Evolutionary conservation across 2,888 invertebrate genomes (phyloP).

Genomic region (Lamproptera curius): DNA sequence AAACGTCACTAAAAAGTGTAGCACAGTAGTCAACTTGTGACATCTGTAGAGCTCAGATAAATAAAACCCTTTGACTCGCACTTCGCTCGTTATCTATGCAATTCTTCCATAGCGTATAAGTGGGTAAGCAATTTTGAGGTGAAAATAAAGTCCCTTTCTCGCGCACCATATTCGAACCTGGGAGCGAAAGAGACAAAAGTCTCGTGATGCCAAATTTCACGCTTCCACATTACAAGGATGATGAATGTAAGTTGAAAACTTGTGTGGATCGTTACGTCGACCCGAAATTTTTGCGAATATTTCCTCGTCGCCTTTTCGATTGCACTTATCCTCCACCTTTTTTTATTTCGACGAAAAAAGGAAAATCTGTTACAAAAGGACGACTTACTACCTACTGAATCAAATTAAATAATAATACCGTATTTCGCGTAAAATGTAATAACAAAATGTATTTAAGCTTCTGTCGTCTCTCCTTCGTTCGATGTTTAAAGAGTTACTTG

Average conservation of each 20-base stretch:
- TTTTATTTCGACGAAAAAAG: background rate
- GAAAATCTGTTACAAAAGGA: too few relatives aligned
- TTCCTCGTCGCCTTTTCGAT: background rate
- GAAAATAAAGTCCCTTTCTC: conserved; percentile 16
- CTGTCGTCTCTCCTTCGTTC: too few relatives aligned
- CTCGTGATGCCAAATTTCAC: conserved; percentile 3
- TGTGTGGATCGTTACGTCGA: background rate
- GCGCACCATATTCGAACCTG: background rate
- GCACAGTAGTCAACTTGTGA: too few relatives aligned
- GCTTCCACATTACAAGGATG: background rate
- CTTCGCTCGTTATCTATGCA: conserved; percentile 34
- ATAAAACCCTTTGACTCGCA: conserved; percentile 31
- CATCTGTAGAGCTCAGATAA: conserved; percentile 9
- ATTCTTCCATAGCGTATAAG: conserved; percentile 30
- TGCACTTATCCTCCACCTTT: background rate
- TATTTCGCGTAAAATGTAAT: too few relatives aligned
- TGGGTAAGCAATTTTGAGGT: conserved; percentile 30
- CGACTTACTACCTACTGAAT: too few relatives aligned
- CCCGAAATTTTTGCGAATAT: background rate
- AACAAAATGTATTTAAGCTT: too few relatives aligned
- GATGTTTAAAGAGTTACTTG: too few relatives aligned
- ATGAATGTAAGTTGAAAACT: background rate
- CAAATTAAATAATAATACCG: too few relatives aligned
- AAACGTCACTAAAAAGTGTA: too few relatives aligned
- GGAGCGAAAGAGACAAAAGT: background rate